Percentiles rank a stretch among this genome's conserved stretches.
Conservation (phyloP, 2,888 invertebrate species). For the Agonum fuliginosum region DNA sequence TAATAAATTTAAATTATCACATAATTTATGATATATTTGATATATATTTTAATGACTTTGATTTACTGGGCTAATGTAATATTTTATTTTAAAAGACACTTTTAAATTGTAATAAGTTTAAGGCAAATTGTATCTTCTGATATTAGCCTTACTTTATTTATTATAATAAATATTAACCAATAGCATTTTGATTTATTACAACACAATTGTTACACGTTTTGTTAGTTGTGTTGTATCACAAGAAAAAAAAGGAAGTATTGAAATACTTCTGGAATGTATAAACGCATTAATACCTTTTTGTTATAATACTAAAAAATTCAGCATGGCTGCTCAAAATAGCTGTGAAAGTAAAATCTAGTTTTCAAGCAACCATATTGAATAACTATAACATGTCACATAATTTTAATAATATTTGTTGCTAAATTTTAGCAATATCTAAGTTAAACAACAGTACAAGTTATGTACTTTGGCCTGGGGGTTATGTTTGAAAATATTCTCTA, state of each 20-base stretch:
- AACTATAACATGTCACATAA: neutral
- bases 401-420: too few species aligned
- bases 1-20: neutral
- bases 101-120: constrained; percentile 33
- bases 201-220: constrained; percentile 11
- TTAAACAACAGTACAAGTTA: neutral
- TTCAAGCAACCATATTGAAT: constrained; percentile 5
- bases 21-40: constrained; percentile 12
- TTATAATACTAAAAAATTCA: neutral
- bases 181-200: constrained; percentile 29
- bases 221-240: constrained; percentile 27
- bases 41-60: neutral
- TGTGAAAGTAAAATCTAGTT: neutral
- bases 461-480: neutral
- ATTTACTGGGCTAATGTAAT: constrained; percentile 29
- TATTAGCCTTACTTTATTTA: constrained; percentile 20
- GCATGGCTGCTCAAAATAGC: too few species aligned
- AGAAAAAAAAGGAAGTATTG: constrained; percentile 31
- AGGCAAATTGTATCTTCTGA: constrained; percentile 34
- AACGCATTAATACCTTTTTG: too few species aligned
- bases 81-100: constrained; percentile 39
- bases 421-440: constrained; percentile 33
- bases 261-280: constrained; percentile 36
- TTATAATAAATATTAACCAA: constrained; percentile 3
- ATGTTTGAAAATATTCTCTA: too few species aligned